These are phyloP conservation scores for Drosophila emarginata DNA, from an alignment of 2,888 invertebrate species.

Conservation along the genomic window DNA sequence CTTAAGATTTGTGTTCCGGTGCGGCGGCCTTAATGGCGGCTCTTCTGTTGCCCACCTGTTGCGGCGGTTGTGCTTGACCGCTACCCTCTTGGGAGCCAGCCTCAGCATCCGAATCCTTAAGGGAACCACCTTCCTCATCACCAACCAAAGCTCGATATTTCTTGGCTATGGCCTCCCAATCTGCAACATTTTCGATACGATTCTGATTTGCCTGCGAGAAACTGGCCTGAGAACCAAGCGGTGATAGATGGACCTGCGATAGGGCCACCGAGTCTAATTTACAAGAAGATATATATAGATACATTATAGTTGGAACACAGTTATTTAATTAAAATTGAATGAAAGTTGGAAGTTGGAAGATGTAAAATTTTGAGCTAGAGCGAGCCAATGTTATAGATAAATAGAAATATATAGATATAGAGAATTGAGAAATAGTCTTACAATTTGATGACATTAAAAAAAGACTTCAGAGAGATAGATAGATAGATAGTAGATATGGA, in stretches of 20 bases:
- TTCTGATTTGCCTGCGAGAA: constrained; percentile 88
- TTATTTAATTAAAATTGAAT: neutral
- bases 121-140: constrained; percentile 84
- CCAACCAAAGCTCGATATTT: constrained; percentile 92
- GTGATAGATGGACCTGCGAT: constrained; percentile 91
- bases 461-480: constrained; percentile 37
- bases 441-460: constrained; percentile 35
- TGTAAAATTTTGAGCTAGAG: constrained; percentile 77
- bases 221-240: constrained; percentile 92
- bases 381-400: constrained; percentile 59
- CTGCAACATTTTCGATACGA: constrained; percentile 93
- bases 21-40: constrained; percentile 51
- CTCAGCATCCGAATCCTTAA: constrained; percentile 82
- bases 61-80: constrained; percentile 67
- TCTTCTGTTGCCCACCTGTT: constrained; percentile 79
- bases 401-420: constrained; percentile 37
- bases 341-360: constrained; percentile 45
- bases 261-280: constrained; percentile 88
- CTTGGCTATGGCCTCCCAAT: constrained; percentile 95
- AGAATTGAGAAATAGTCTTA: constrained; percentile 17
- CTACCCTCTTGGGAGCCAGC: constrained; percentile 80
- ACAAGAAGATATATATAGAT: neutral
- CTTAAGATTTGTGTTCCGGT: constrained; percentile 11
- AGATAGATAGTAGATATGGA: constrained; percentile 25
- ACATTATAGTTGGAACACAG: neutral